These are phyloP conservation scores for Syrphus vitripennis DNA, from an alignment of 2,888 invertebrate genomes.

Conservation along the genomic window DNA sequence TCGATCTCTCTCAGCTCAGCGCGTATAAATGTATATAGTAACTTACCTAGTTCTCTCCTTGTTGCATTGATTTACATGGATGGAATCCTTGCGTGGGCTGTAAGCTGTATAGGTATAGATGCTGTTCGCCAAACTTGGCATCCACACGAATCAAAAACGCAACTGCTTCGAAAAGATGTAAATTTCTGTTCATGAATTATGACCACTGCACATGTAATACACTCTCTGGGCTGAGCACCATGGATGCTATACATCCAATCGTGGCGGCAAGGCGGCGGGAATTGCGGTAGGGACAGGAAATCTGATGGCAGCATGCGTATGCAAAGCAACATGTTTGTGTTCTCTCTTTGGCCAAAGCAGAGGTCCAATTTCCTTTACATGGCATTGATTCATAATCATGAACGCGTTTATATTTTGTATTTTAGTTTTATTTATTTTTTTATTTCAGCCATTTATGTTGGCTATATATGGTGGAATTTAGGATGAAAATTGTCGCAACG, in stretches of 20 bases:
- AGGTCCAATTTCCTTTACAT: slow-evolving; percentile 71
- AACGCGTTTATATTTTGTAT: slow-evolving; percentile 62
- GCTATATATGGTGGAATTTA: slow-evolving; percentile 24
- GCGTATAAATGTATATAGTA: neutral
- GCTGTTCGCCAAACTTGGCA: slow-evolving; percentile 65
- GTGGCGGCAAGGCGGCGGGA: neutral
- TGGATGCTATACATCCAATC: neutral
- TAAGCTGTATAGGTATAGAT: too few relatives aligned
- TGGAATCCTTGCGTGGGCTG: slow-evolving; percentile 67
- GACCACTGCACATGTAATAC: slow-evolving; percentile 70
- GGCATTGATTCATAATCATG: slow-evolving; percentile 72
- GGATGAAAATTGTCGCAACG: slow-evolving; percentile 36
- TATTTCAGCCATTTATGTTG: slow-evolving; percentile 30
- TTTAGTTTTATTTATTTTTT: slow-evolving; percentile 14
- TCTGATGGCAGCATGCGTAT: slow-evolving; percentile 65
- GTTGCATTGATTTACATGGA: slow-evolving; percentile 64
- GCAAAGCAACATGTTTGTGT: slow-evolving; percentile 58
- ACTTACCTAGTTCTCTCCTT: neutral
- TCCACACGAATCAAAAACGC: slow-evolving; percentile 67
- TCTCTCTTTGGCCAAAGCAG: slow-evolving; percentile 40
- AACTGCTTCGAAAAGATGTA: slow-evolving; percentile 64
- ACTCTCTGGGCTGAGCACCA: slow-evolving; percentile 8
- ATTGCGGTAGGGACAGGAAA: slow-evolving; percentile 5
- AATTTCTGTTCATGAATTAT: slow-evolving; percentile 71
- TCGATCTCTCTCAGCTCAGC: neutral